Evolutionary conservation across 2,888 invertebrate genomes (phyloP), one percentile per base, ranked within the genome.

Genomic region (Parnassius mnemosyne): DNA sequence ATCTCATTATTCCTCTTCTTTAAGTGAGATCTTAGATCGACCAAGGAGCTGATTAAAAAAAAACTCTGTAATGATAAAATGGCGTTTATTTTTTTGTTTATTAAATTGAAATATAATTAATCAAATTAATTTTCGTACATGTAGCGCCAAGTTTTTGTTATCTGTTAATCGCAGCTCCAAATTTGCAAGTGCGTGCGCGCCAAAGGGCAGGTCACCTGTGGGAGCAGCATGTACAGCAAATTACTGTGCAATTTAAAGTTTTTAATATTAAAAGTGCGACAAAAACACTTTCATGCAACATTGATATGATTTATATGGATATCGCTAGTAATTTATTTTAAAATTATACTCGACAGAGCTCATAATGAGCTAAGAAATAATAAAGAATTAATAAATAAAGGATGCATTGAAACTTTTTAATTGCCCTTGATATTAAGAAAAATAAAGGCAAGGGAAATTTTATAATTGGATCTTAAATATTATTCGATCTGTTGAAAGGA

Each of bases 271-370:
- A 41, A 55, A 63, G 63, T 51, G 63, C 51, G 51, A 63, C 58
- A 63, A 63, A 63, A 63, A 63, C 63, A 63, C 63, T 63, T 59
- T 63, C 55, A 41, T 55, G 44, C 44, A 1, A 46, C 49, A 54
- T 25, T 53, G 43, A 46, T 34, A 55, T 63, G 51, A 63, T 63
- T 63, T 59, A 59, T 63, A 55, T 55, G 58, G 55, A 55, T 59
- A 46, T 55, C 58, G 43, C 58, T 42, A 46, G 54, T 63, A 58
- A 63, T 55, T 63, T 63, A 63, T 55, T 12, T 42, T 16, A 2
- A 51, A 25, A 57, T 50, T 49, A 44, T 54, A 46, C 62, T 25
- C 50, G 54, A 63, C 51, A 47, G 16, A 52, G 55, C 43, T 59
- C 50, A 49, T 20, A 59, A 59, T 46, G 51, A 5, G 47, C 44